These are phyloP conservation scores for Chalcis sispes DNA, from an alignment of 2,888 invertebrate species.

Conservation along the genomic window DNA sequence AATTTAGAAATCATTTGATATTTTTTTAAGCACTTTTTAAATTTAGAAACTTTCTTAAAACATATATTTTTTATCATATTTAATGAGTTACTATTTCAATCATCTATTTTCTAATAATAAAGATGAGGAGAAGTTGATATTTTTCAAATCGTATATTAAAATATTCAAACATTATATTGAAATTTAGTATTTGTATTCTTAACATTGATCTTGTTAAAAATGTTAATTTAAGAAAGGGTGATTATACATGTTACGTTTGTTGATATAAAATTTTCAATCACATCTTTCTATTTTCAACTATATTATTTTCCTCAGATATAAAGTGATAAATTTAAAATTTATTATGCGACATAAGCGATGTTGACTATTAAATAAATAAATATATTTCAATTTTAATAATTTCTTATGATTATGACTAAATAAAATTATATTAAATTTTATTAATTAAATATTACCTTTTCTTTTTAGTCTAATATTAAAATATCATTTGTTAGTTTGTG, in stretches of 20 bases:
- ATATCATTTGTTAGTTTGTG: neutral
- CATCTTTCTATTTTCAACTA: constrained; percentile 23
- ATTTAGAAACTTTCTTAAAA: no score
- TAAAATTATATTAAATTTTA: constrained; percentile 17
- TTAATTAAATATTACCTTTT: neutral
- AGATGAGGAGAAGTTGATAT: no score
- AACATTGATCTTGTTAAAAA: no score
- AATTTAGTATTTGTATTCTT: no score
- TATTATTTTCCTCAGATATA: neutral
- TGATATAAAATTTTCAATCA: constrained; percentile 22
- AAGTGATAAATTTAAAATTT: constrained; percentile 22
- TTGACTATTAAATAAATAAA: constrained; percentile 45
- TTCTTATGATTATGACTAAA: constrained; percentile 14
- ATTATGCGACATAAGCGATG: constrained; percentile 17
- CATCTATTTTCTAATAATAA: no score
- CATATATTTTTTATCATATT: no score
- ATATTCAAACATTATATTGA: no score
- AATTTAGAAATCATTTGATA: no score
- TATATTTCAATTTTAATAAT: constrained; percentile 34
- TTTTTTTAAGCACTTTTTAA: no score
- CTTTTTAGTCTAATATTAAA: neutral
- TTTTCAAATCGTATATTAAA: no score
- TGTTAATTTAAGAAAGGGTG: neutral
- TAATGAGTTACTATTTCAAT: no score
- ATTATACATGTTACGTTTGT: no score